Evolutionary conservation across 2,113 vertebrate genomes (phyloP), one percentile per base, ranked within the genome.

Genomic region (Scomber colias): DNA sequence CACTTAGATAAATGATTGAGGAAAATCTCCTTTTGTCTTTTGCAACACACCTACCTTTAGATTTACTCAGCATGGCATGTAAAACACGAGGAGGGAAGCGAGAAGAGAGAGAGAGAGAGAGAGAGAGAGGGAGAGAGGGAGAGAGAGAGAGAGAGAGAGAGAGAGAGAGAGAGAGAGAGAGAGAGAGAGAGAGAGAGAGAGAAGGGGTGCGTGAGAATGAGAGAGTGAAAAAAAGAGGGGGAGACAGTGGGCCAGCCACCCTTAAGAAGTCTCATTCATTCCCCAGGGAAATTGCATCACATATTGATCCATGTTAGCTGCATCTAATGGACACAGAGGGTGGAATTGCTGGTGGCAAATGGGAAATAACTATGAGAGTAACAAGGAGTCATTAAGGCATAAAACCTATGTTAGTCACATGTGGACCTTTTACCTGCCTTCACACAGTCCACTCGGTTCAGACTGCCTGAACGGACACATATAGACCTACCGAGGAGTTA

Each of bases 371-470:
- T 84, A 80, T 80, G 87, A 79, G 82, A 87, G 90, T 90, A 90
- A 92, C 92, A 90, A 90, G 89, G 88, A 90, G 88, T 91, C 91
- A 93, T 92, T 90, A 91, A 93, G 87, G 90, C 87, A 90, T 92
- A 87, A 90, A 89, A 87, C 79, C 12, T 76, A 76, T 88, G 87
- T 87, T 84, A 79, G 86, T 84, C 88, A 90, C 85, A 81, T 87
- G 83, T 84, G 74, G 85, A 88, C 90, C 89, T 91, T 76, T 88
- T 86, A 86, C 90, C 87, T 70, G 82, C 64, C 80, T 84, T 66
- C 83, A 77, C 72, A 69, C 69, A 46, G 65, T 67, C 60, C 57
- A 81, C 63, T 77, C 67, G 44, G 68, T 13, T 77, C 35, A 30
- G 81, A 46, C 63, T 49, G 69, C 14, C 4, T 19, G 53, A 48